Conservation (phyloP, 2,797 vertebrate species). For the Etheostoma nigrum region DNA sequence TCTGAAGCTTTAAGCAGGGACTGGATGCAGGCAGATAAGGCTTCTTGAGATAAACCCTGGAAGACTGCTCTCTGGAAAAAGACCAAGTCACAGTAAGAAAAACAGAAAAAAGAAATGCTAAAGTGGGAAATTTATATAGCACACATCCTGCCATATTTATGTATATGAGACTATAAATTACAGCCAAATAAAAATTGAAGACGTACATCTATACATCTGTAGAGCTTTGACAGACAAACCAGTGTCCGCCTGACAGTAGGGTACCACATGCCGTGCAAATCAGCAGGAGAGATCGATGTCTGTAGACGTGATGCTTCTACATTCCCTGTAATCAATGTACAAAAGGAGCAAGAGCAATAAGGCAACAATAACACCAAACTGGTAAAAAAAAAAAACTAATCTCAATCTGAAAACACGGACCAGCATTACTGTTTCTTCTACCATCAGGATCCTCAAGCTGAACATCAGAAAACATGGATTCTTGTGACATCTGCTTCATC, state of each 20-base stretch:
- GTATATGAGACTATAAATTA: not conserved
- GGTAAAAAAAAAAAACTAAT: not conserved
- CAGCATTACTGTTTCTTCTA: constrained; percentile 86
- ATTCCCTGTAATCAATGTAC: constrained; percentile 72
- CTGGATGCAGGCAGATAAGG: constrained; percentile 96
- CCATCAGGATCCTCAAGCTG: constrained; percentile 88
- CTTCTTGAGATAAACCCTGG: constrained; percentile 98
- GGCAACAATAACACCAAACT: constrained; percentile 25
- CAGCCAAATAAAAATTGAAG: constrained; percentile 3
- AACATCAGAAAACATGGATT: constrained; percentile 91
- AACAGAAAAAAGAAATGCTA: constrained; percentile 29
- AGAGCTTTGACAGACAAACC: constrained; percentile 98
- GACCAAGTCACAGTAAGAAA: constrained; percentile 60
- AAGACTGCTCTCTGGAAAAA: constrained; percentile 93
- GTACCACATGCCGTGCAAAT: constrained; percentile 99
- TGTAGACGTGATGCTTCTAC: constrained; percentile 87
- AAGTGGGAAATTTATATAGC: constrained; percentile 8
- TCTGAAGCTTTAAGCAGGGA: constrained; percentile 95
- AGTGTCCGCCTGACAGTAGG: constrained; percentile 96
- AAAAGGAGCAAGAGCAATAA: constrained; percentile 36
- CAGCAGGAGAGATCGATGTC: constrained; percentile 92
- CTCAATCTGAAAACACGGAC: constrained; percentile 58
- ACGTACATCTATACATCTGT: constrained; percentile 98
- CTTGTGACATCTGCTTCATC: constrained; percentile 86
- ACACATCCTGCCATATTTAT: constrained; percentile 5